Evolutionary conservation across 1,140 invertebrate genomes (phyloP).

Genomic region (Lordiphosa mommai): DNA sequence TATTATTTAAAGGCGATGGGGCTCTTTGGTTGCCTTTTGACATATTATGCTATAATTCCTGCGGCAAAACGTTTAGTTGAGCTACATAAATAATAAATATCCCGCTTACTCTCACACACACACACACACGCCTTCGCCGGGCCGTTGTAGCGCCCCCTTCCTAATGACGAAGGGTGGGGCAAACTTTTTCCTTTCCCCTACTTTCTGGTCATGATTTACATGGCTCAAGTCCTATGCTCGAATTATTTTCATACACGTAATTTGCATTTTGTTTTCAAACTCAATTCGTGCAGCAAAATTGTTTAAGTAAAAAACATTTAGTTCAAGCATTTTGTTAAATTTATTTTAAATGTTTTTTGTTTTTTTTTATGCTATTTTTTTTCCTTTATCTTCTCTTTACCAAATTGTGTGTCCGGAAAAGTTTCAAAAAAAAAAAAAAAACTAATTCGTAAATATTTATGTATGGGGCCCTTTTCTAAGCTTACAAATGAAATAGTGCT

Average conservation of each 20-base stretch:
- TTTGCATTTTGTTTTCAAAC: slow-evolving; percentile 62
- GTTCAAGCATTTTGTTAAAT: slow-evolving; percentile 20
- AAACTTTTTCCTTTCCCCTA: slow-evolving; percentile 17
- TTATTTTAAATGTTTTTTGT: slow-evolving; percentile 67
- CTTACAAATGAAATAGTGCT: slow-evolving; percentile 53
- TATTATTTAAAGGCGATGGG: slow-evolving; percentile 53
- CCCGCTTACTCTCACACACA: slow-evolving; percentile 14
- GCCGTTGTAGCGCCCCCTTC: slow-evolving; percentile 6
- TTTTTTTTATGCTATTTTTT: too few relatives aligned
- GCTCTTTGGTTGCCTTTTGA: slow-evolving; percentile 55
- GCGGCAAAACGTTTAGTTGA: slow-evolving; percentile 73
- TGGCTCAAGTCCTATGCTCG: slow-evolving; percentile 24
- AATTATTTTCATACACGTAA: slow-evolving; percentile 24
- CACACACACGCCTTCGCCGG: background rate
- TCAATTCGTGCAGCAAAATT: slow-evolving; percentile 64
- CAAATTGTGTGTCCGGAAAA: slow-evolving; percentile 61
- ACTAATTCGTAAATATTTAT: slow-evolving; percentile 78
- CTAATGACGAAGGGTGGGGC: background rate
- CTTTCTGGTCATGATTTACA: slow-evolving; percentile 33
- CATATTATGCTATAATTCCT: slow-evolving; percentile 73
- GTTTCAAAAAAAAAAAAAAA: slow-evolving; percentile 58
- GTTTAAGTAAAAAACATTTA: slow-evolving; percentile 68
- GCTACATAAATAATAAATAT: slow-evolving; percentile 76
- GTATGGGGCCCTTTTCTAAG: slow-evolving; percentile 41
- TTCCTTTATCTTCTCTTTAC: too few relatives aligned